Evolutionary conservation across 35 echinoderm and acorn worm species (phyloP), one percentile per base, ranked within the genome.

Genomic region (Hemicentrotus pulcherrimus): DNA sequence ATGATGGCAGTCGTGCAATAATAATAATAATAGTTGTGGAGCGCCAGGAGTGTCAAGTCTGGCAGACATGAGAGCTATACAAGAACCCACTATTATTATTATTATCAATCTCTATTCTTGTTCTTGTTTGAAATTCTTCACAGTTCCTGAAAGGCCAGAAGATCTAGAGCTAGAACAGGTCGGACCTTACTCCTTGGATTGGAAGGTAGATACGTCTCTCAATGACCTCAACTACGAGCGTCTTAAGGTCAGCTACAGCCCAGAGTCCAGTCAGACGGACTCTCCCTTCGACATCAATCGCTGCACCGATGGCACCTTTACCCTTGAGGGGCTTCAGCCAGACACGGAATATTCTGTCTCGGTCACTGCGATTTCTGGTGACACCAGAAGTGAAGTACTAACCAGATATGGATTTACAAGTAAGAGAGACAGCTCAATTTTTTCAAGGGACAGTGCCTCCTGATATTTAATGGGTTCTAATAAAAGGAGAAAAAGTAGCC

Each of bases 261-360:
- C 91, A 0, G 91, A 93, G 46, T 93, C 91, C 19, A 58, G 46
- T 31, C 32, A 32, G n/a, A 93, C 91, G 5, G 18, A 18, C n/a
- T 93, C 91, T 31, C 91, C 91, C 45, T 93, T 93, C n/a, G 91
- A 93, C n/a, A 93, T 93, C 91, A 93, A 24, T 47, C 46, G 45
- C n/a, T 93, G 91, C 48, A 47, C 32, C n/a, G 91, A 93, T 31
- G 48, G 48, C 48, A 32, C 10, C 4, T 93, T 93, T 13, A 14
- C n/a, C 46, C 46, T 93, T 13, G 91, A 93, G 30, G 91, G 47
- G n/a, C 48, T 93, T 18, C 91, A 58, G n/a, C 91, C 91, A 18
- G 91, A 93, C 91, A 93, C 91, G 2, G 91, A 93, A 31, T 93
- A 93, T n/a, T 31, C 30, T 12, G 91, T 93, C 45, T 50, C 91